Conservation (phyloP, 2,797 vertebrate genomes). For the Anas acuta region DNA sequence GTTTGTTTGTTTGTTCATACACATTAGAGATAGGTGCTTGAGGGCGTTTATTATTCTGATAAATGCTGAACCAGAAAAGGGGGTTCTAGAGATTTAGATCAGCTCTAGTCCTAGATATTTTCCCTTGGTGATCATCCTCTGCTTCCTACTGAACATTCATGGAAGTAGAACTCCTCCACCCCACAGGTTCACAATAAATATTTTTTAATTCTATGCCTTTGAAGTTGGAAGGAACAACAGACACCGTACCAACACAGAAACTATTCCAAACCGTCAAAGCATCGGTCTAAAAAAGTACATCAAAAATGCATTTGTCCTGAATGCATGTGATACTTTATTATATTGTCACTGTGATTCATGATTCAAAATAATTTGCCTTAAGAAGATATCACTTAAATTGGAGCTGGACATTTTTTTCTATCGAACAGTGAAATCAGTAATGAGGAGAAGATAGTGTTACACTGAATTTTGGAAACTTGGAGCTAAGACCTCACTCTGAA, state of each 20-base stretch:
- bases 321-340: neutral
- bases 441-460: neutral
- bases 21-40: neutral
- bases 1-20: neutral
- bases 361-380: slow-evolving; percentile 13
- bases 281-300: neutral
- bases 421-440: neutral
- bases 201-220: neutral
- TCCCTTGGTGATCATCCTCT: neutral
- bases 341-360: slow-evolving; percentile 31
- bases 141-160: neutral
- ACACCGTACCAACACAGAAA: neutral
- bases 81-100: neutral
- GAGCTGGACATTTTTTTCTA: neutral
- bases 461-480: neutral
- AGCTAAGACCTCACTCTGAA: neutral
- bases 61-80: neutral
- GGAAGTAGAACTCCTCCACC: neutral
- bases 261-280: neutral
- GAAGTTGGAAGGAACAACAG: neutral
- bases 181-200: neutral
- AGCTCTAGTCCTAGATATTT: neutral
- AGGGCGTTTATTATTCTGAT: neutral
- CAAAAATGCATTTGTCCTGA: slow-evolving; percentile 5
- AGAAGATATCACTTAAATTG: neutral